phyloP scores from a whole-genome alignment of 2,888 invertebrate species.

The Eretmocerus hayati region DNA sequence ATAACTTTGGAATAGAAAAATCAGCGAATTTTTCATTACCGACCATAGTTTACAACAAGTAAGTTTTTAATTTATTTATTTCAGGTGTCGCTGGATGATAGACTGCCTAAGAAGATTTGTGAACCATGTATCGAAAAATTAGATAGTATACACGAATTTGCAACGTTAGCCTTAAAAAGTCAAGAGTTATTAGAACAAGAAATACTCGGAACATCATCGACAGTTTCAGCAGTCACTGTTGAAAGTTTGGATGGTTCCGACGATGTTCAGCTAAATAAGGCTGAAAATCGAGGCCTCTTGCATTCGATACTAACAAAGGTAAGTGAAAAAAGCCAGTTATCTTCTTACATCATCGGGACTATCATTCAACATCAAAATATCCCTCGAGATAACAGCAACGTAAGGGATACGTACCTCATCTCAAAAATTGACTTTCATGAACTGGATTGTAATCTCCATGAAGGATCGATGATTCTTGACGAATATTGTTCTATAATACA shows the following conservation, averaged over 20 bases:
- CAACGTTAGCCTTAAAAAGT: constrained; percentile 58
- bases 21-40: too few relatives aligned
- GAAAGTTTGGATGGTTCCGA: constrained; percentile 30
- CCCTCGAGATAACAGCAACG: too few relatives aligned
- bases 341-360: too few relatives aligned
- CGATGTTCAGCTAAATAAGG: constrained; percentile 39
- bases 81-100: constrained; percentile 61
- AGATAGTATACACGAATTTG: constrained; percentile 61
- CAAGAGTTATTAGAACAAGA: constrained; percentile 54
- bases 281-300: constrained; percentile 49
- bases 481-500: too few relatives aligned
- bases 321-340: too few relatives aligned
- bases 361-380: too few relatives aligned
- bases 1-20: too few relatives aligned
- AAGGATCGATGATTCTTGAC: too few relatives aligned
- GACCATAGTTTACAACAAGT: not conserved
- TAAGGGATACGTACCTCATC: too few relatives aligned
- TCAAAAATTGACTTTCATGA: too few relatives aligned
- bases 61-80: constrained; percentile 14
- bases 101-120: constrained; percentile 64
- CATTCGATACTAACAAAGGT: constrained; percentile 54
- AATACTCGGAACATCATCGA: not conserved
- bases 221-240: not conserved
- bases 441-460: too few relatives aligned
- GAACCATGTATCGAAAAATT: constrained; percentile 58